Base-by-base conservation (phyloP, 2,888 invertebrate species). In the Thysanoteuthis rhombus region DNA sequence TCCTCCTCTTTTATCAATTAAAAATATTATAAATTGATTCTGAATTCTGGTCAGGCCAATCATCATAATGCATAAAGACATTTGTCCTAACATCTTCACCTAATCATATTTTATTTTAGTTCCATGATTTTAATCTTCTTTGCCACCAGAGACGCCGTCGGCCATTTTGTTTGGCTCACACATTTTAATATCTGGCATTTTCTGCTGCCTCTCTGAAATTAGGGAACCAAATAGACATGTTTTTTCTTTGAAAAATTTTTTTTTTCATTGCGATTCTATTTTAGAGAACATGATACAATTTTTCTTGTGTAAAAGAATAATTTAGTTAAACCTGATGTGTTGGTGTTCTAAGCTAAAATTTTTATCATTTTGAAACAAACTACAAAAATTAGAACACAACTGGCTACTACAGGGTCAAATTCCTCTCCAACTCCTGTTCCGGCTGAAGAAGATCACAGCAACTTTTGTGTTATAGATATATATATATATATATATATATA, bases 21-120 rank as follows among this genome's bases (percentile, higher is more conserved):
- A 75, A 75, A 75, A n/a, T 75, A n/a, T 75, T 36, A n/a, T 75
- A 75, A 75, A 75, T 75, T 75, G 75, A 75, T n/a, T 75, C 75
- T 75, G 75, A 75, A 75, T 75, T 75, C 75, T 75, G 75, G 75
- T 75, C 75, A 75, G 75, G n/a, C 75, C 75, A 75, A 75, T 75
- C 75, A 75, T 75, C 75, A 75, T 75, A 75, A 75, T 75, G 75
- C 75, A 75, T 22, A 19, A 36, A 75, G 75, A 75, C 75, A 36
- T n/a, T 75, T 75, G n/a, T 75, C 36, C 75, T 75, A 75, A 75
- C 75, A 75, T 75, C 75, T 75, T 75, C n/a, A 75, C 75, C 75
- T 75, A n/a, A 75, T 75, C 75, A 75, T 75, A 75, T 36, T 36
- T 75, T n/a, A 4, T 32, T 75, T 52, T 25, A 25, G 22, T 52